These are phyloP conservation scores for Sebastes alutus DNA, from an alignment of 2,797 vertebrate species.

Conservation along the genomic window DNA sequence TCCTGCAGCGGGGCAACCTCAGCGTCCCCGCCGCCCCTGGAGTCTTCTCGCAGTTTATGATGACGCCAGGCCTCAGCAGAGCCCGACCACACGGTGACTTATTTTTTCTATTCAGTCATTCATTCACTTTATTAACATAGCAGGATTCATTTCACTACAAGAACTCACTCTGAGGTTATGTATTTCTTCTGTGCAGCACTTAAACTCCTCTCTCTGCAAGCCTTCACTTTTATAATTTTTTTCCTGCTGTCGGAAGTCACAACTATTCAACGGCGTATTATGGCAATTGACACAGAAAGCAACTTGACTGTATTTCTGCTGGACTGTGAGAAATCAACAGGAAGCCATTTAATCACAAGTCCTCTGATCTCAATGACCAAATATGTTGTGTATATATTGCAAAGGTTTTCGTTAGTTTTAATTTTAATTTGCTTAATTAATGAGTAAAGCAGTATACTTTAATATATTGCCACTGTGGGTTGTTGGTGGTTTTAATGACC, in stretches of 20 bases:
- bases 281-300: not conserved
- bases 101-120: not conserved
- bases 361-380: not conserved
- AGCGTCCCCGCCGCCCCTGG: slow-evolving; percentile 56
- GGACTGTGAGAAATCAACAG: not conserved
- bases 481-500: too few species aligned
- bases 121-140: not conserved
- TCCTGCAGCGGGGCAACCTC: slow-evolving; percentile 74
- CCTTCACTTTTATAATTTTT: not conserved
- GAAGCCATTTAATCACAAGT: not conserved
- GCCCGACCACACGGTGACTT: slow-evolving; percentile 89
- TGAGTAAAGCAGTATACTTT: too few species aligned
- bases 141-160: not conserved
- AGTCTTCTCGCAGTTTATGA: slow-evolving; percentile 87
- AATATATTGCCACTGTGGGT: too few species aligned
- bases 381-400: too few species aligned
- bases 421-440: too few species aligned
- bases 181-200: not conserved
- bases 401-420: too few species aligned
- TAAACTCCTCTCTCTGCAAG: not conserved
- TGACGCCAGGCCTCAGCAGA: slow-evolving; percentile 92
- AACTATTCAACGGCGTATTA: not conserved
- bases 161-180: not conserved
- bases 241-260: not conserved
- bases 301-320: not conserved